phyloP scores from a whole-genome alignment of 2,888 invertebrate genomes.

The Altica lythri region DNA sequence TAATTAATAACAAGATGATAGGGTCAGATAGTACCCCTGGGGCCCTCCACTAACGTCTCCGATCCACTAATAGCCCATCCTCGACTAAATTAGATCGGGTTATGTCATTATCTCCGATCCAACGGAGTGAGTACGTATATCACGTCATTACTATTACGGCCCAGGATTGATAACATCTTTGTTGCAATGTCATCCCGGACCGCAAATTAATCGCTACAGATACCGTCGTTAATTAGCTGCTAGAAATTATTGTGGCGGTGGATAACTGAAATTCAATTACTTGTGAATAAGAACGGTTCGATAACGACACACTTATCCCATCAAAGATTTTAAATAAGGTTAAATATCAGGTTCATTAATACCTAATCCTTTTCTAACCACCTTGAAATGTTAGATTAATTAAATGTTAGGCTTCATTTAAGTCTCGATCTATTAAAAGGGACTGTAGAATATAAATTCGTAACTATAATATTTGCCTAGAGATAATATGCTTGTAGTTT shows the following conservation, averaged over 20 bases:
- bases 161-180: slow-evolving; percentile 50
- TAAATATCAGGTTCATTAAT: too few species aligned
- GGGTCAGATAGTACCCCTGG: slow-evolving; percentile 39
- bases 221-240: slow-evolving; percentile 45
- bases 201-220: slow-evolving; percentile 49
- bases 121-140: slow-evolving; percentile 43
- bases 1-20: slow-evolving; percentile 40
- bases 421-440: too few species aligned
- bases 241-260: slow-evolving; percentile 39
- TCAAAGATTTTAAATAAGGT: too few species aligned
- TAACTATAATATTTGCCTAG: too few species aligned
- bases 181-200: slow-evolving; percentile 47
- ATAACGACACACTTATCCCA: too few species aligned
- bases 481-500: too few species aligned
- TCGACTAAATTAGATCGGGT: slow-evolving; percentile 50
- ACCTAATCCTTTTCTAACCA: too few species aligned
- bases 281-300: too few species aligned
- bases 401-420: too few species aligned
- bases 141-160: slow-evolving; percentile 49
- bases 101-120: slow-evolving; percentile 50
- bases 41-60: slow-evolving; percentile 33
- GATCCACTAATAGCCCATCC: slow-evolving; percentile 39
- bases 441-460: too few species aligned
- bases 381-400: too few species aligned
- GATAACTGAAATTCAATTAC: slow-evolving; percentile 39